Evolutionary conservation across 2,797 vertebrate species (phyloP), one percentile per base, ranked within the genome.

Genomic region (Cacajao melanocephalus): DNA sequence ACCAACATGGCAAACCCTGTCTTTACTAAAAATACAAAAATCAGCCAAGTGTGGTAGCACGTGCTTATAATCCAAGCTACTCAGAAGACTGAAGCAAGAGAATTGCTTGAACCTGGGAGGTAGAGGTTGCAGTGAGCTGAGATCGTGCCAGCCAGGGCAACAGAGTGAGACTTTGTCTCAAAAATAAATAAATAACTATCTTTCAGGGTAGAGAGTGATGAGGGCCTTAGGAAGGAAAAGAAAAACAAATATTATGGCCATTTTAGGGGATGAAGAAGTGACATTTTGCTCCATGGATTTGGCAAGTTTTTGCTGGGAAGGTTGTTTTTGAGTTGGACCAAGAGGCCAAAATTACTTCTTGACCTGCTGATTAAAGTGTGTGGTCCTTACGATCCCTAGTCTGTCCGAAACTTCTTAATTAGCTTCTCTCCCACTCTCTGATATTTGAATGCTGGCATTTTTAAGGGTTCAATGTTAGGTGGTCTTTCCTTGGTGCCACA

Each of bases 161-260:
- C 61, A 64, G 30, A 64, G 30, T 64, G 61, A n/a, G 61, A 33
- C 30, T 58, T 11, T 64, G 61, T n/a, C 61, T 64, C 14, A 64
- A n/a, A 64, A 33, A 64, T 64, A 64, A 64, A 64, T 64, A 64
- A 33, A 33, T 17, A 64, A 33, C 28, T 64, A 64, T 64, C 14
- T 17, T 46, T 93, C 80, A 70, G 19, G n/a, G 13, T 58, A 57
- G 73, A 83, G 55, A 93, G 20, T 80, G 67, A 70, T 28, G 30
- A 83, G 5, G 19, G 2, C 19, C 12, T 24, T 28, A 58, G 36
- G 52, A 57, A 85, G 11, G 11, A 72, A 86, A 58, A 39, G 48
- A 3, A 44, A 64, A 58, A 46, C 52, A 75, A 80, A 70, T 30
- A 48, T 30, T 4, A 20, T 13, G 48, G 13, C 28, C 52, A 7